Percentiles rank a stretch among this genome's conserved stretches.
These are phyloP conservation scores for Lepidurus couesii DNA, from an alignment of 1,140 invertebrate species.

Conservation along the genomic window DNA sequence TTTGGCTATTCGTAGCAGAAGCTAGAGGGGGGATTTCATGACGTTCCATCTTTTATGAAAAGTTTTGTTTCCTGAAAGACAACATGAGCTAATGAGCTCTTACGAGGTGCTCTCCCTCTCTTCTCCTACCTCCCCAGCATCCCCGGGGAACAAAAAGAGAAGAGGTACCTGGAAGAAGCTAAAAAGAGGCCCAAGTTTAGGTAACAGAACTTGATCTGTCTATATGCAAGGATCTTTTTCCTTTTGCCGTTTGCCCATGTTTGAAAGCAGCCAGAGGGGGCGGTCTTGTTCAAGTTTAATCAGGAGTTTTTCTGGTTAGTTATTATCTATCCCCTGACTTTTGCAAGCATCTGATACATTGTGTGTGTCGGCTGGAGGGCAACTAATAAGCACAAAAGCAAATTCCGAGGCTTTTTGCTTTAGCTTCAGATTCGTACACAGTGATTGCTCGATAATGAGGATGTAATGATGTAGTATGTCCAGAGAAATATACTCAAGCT, in stretches of 20 bases:
- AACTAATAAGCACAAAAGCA: neutral
- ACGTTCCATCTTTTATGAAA: neutral
- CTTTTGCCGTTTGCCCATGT: neutral
- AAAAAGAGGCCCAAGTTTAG: neutral
- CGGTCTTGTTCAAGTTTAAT: neutral
- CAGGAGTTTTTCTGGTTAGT: neutral
- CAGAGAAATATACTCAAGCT: neutral
- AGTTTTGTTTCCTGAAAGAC: conserved; percentile 1
- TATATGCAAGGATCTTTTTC: neutral
- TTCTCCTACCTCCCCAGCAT: neutral
- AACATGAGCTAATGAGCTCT: conserved; percentile 19
- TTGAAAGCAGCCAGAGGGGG: neutral
- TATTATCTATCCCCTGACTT: neutral
- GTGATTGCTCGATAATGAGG: conserved; percentile 2
- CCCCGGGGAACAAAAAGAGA: neutral
- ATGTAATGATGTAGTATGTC: conserved; percentile 6
- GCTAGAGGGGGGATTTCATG: neutral
- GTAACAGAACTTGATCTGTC: neutral
- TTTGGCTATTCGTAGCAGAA: neutral
- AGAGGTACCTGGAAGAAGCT: neutral
- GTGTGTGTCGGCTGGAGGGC: neutral
- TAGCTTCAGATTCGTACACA: neutral
- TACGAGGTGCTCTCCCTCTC: neutral
- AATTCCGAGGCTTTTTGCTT: neutral
- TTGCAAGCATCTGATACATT: neutral